These are phyloP conservation scores for Stenoptilia bipunctidactyla DNA, from an alignment of 2,888 invertebrate genomes.

Conservation along the genomic window DNA sequence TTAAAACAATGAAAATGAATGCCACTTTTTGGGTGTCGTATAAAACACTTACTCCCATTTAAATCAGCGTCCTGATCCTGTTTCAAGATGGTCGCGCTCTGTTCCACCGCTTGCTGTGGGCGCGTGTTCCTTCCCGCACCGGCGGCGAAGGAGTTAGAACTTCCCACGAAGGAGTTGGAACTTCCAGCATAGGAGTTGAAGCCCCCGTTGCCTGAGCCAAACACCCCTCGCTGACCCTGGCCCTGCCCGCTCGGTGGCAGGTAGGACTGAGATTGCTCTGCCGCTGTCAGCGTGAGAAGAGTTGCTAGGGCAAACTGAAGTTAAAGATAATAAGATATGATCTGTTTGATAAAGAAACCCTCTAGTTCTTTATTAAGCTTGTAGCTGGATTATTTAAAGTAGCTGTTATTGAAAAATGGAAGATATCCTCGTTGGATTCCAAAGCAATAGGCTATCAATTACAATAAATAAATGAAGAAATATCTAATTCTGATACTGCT, in stretches of 20 bases:
- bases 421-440: too few relatives aligned
- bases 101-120: slow-evolving; percentile 36
- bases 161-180: neutral
- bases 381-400: too few relatives aligned
- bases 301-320: neutral
- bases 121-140: neutral
- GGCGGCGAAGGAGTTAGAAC: neutral
- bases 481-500: too few relatives aligned
- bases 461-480: too few relatives aligned
- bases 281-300: neutral
- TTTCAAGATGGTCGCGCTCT: slow-evolving; percentile 37
- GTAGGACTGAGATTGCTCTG: neutral
- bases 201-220: neutral
- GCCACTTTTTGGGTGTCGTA: too few relatives aligned
- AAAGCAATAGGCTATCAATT: too few relatives aligned
- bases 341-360: too few relatives aligned
- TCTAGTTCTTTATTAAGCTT: too few relatives aligned
- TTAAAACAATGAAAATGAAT: too few relatives aligned
- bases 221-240: neutral
- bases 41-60: slow-evolving; percentile 33
- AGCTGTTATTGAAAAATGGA: too few relatives aligned
- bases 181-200: neutral
- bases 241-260: neutral
- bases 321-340: too few relatives aligned
- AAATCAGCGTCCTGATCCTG: slow-evolving; percentile 38